Conservation (phyloP, 2,113 vertebrate genomes). For the Misgurnus mizolepis region DNA sequence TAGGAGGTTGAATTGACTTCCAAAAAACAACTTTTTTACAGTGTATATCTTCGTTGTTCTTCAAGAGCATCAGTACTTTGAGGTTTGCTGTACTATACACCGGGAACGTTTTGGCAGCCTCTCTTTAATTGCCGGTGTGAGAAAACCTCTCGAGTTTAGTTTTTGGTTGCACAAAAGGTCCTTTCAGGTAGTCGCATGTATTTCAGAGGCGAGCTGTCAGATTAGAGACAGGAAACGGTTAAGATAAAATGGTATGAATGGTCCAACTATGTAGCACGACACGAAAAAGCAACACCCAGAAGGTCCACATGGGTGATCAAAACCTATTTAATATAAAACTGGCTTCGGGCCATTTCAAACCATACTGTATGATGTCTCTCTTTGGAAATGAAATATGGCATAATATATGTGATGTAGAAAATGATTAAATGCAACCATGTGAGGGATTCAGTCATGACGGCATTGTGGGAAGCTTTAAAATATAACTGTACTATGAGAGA, state of each 20-base stretch:
- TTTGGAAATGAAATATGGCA: conserved; percentile 22
- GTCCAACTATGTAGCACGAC: conserved; percentile 44
- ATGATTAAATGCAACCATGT: background rate
- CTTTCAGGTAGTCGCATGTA: conserved; percentile 57
- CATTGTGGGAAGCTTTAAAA: conserved; percentile 11
- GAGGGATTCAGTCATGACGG: background rate
- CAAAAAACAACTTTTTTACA: background rate
- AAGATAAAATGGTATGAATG: conserved; percentile 63
- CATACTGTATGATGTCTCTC: conserved; percentile 5
- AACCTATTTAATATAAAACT: conserved; percentile 28
- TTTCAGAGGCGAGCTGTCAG: conserved; percentile 60
- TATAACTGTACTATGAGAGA: background rate
- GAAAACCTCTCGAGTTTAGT: conserved; percentile 42
- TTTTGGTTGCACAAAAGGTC: conserved; percentile 55
- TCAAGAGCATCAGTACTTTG: conserved; percentile 37
- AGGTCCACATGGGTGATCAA: conserved; percentile 43
- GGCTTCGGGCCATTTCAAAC: conserved; percentile 17
- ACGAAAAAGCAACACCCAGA: conserved; percentile 46
- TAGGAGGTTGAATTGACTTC: too few species aligned
- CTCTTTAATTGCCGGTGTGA: conserved; percentile 54
- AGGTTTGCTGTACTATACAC: conserved; percentile 41
- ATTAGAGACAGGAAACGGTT: conserved; percentile 62
- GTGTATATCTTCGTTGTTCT: conserved; percentile 11
- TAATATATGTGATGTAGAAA: conserved; percentile 19
- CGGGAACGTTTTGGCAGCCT: conserved; percentile 36